phyloP scores from a whole-genome alignment of 2,888 invertebrate genomes.

The Phyllotreta striolata region DNA sequence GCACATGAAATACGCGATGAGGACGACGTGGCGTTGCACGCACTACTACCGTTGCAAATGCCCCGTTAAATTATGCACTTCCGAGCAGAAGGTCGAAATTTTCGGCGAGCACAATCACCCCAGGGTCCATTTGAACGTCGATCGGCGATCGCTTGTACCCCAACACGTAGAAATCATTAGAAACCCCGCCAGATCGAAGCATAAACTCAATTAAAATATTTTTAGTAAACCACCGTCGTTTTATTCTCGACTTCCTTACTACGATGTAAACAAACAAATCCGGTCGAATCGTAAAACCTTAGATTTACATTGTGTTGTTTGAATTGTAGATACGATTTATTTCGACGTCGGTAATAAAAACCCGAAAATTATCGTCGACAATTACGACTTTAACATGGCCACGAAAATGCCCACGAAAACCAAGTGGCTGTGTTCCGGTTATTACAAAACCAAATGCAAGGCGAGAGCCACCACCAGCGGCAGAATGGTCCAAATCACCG shows the following conservation, averaged over 20 bases:
- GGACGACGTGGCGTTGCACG: constrained; percentile 47
- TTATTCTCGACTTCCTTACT: background rate
- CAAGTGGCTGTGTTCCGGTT: constrained; percentile 49
- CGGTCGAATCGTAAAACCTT: no score
- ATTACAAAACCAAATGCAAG: constrained; percentile 50
- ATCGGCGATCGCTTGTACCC: background rate
- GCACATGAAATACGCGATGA: constrained; percentile 41
- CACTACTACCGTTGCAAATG: constrained; percentile 45
- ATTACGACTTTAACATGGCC: constrained; percentile 49
- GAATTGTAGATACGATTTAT: constrained; percentile 48
- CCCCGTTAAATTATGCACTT: constrained; percentile 41
- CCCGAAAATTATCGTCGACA: constrained; percentile 50
- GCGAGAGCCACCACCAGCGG: constrained; percentile 49
- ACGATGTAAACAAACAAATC: no score
- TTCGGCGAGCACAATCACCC: constrained; percentile 46
- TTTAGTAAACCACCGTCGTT: background rate
- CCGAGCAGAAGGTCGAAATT: constrained; percentile 37
- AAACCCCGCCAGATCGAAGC: background rate
- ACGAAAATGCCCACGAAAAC: constrained; percentile 48
- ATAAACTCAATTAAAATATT: constrained; percentile 29
- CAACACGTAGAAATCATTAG: constrained; percentile 7
- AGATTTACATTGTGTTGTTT: background rate
- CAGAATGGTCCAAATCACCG: constrained; percentile 46
- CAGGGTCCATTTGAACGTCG: background rate
- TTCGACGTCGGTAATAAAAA: constrained; percentile 49